Conservation (phyloP, 2,797 vertebrate species). For the Anabacerthia variegaticeps region DNA sequence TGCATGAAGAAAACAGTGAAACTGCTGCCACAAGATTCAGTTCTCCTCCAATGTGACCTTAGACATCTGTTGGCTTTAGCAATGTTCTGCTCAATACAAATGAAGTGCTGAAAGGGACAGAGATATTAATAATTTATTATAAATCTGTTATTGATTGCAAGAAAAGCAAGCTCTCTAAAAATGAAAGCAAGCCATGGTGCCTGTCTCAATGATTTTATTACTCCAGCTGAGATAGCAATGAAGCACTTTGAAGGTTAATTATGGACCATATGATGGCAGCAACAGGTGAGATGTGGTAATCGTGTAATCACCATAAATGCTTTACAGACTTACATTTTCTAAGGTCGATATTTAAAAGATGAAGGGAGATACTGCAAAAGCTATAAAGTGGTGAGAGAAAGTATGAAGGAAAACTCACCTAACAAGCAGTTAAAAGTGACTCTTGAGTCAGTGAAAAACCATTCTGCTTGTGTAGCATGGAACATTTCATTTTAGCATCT, state of each 20-base stretch:
- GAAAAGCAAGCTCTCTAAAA: background rate
- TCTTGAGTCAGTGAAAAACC: background rate
- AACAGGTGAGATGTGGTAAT: background rate
- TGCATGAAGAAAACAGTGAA: background rate
- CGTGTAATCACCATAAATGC: background rate
- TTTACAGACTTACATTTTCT: background rate
- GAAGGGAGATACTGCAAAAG: background rate
- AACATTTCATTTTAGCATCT: background rate
- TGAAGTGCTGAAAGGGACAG: background rate
- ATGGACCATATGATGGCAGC: background rate
- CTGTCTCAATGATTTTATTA: background rate
- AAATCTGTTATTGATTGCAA: background rate
- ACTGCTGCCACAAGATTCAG: accelerated
- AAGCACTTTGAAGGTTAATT: background rate
- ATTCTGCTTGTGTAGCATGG: background rate
- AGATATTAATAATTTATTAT: background rate
- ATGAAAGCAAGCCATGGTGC: background rate
- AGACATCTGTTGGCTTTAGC: background rate
- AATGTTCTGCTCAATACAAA: background rate
- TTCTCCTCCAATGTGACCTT: background rate
- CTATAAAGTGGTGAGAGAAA: background rate
- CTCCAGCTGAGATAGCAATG: background rate
- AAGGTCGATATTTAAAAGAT: background rate
- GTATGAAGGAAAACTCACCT: background rate
- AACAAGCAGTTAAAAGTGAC: background rate